Base-by-base conservation (phyloP, 2,113 vertebrate species). In the Varanus komodoensis region DNA sequence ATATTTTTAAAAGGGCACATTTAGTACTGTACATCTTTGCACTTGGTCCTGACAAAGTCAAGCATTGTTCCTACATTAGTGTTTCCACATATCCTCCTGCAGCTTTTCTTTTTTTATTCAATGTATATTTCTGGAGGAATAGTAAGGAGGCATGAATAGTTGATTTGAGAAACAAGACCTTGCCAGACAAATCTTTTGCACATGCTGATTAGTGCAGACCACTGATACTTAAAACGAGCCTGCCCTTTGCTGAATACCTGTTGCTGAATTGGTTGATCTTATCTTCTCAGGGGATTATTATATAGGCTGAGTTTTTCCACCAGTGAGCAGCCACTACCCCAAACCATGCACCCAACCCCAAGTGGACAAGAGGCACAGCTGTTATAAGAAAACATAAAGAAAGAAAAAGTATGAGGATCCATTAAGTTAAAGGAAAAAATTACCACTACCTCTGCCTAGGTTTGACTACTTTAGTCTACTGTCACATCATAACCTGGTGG, bases 41-140 rank as follows among this genome's bases (percentile, higher is more conserved):
- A 11, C 15, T 69, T 69, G 14, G 25, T 15, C 21, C n/a, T 68
- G 82, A 21, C 38, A 68, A 48, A 12, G 23, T 8, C 23, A 44
- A 61, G 23, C 34, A 64, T 0, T 0, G 81, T 17, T 90, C 0
- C 11, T 3, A 2, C 0, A n/a, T n/a, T 21, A 61, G 52, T n/a
- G 3, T 82, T 61, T 25, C 50, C 34, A 34, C 7, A 44, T 44
- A 6, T 81, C 19, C 80, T n/a, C 0, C 25, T 12, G 12, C 23
- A 54, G 14, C 50, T 32, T 82, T 82, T 38, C 14, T 8, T 82
- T 54, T 54, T 19, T 61, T 48, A 6, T 48, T 78, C 23, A 54
- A n/a, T 82, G n/a, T 48, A 48, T 78, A 78, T 48, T 34, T 34
- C 73, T 74, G 38, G 38, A 44, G 38, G 38, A 44, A 44, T 44